Evolutionary conservation across 2,888 invertebrate genomes (phyloP).

Genomic region (Ormyrus rosae): DNA sequence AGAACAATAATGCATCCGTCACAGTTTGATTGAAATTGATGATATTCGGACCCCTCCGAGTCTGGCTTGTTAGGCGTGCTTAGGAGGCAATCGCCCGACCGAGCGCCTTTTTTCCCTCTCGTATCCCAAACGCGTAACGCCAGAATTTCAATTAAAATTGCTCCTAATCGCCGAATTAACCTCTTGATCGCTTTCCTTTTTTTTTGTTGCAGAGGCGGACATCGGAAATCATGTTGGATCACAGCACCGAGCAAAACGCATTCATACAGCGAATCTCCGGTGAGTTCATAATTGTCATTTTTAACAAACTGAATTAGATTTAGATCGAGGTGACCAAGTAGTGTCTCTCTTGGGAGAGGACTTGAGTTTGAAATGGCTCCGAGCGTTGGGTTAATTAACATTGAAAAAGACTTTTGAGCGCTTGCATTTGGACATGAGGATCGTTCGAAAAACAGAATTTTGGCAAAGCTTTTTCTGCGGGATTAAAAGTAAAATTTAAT

Average conservation of each 20-base stretch:
- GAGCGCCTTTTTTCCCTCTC: too few species aligned
- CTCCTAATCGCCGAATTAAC: too few species aligned
- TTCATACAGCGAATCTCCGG: conserved; percentile 71
- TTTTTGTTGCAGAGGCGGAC: conserved; percentile 68
- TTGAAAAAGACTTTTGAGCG: not conserved
- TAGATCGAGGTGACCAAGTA: too few species aligned
- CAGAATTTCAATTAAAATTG: too few species aligned
- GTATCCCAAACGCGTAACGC: too few species aligned
- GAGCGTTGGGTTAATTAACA: conserved; percentile 23
- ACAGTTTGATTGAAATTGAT: conserved; percentile 41
- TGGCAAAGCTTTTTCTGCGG: too few species aligned
- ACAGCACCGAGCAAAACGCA: conserved; percentile 68
- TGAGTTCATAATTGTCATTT: conserved; percentile 61
- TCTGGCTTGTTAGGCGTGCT: conserved; percentile 9
- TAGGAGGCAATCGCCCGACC: not conserved
- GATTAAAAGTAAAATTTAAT: too few species aligned
- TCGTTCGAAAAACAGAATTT: too few species aligned
- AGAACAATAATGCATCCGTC: conserved; percentile 15
- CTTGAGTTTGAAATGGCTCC: not conserved
- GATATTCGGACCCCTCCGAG: conserved; percentile 31
- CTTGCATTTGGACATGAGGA: not conserved
- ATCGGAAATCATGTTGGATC: conserved; percentile 68
- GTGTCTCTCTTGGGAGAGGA: too few species aligned
- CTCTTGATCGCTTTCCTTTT: not conserved
- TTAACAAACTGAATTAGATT: not conserved